phyloP scores from a whole-genome alignment of 1,140 invertebrate genomes.

The Eriocheir sinensis region DNA sequence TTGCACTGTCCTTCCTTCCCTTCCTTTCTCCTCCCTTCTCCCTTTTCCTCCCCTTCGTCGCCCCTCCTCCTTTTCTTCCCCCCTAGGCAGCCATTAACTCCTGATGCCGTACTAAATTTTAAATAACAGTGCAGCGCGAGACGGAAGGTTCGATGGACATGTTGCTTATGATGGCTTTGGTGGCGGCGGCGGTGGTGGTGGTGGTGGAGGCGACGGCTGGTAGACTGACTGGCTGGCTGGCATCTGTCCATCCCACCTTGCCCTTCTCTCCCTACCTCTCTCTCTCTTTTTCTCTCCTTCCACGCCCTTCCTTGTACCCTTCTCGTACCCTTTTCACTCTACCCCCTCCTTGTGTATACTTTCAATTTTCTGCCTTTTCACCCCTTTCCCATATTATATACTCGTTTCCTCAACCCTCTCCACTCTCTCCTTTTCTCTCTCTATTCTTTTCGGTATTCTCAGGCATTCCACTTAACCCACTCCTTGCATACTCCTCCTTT shows the following conservation, averaged over 20 bases:
- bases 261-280: background rate
- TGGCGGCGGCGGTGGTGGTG: background rate
- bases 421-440: too few species aligned
- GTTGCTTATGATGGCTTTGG: background rate
- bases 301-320: too few species aligned
- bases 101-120: constrained; percentile 48
- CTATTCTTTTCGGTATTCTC: too few species aligned
- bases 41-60: background rate
- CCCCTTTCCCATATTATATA: too few species aligned
- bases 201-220: background rate
- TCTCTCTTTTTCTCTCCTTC: background rate
- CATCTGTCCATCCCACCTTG: background rate
- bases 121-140: constrained; percentile 42
- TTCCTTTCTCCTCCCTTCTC: background rate
- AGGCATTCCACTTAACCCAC: too few species aligned
- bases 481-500: too few species aligned
- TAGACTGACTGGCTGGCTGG: too few species aligned
- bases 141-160: background rate
- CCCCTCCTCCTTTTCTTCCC: background rate
- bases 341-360: too few species aligned
- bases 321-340: too few species aligned
- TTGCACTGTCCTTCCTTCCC: too few species aligned
- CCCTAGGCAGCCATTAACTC: constrained; percentile 22
- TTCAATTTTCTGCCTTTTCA: too few species aligned
- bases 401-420: too few species aligned